A percentile compares a stretch with the other conserved stretches of the same genome.
These are phyloP conservation scores for Malacoraja senta DNA, from an alignment of 2,797 vertebrate genomes.

Conservation along the genomic window DNA sequence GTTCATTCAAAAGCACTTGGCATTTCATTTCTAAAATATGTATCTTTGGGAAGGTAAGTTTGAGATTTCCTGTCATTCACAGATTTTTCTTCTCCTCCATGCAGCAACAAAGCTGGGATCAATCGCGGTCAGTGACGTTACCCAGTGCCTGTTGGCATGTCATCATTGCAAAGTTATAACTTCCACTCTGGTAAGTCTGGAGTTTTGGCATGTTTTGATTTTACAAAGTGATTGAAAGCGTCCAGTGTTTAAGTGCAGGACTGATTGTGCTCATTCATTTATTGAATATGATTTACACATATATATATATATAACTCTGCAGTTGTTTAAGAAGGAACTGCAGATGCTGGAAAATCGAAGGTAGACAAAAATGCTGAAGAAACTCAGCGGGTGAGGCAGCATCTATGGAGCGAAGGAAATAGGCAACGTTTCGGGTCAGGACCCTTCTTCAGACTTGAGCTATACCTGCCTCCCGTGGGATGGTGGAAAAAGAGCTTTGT, in stretches of 20 bases:
- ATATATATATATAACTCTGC: not conserved
- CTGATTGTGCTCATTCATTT: not conserved
- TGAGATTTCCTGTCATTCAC: not conserved
- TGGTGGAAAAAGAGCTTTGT: not conserved
- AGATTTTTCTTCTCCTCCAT: not conserved
- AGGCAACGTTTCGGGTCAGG: too few species aligned
- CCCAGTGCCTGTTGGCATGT: conserved; percentile 32
- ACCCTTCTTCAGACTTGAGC: too few species aligned
- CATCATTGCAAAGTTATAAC: conserved; percentile 30
- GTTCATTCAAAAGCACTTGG: not conserved
- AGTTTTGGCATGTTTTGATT: not conserved
- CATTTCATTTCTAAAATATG: not conserved
- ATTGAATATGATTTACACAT: not conserved
- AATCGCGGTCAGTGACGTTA: not conserved
- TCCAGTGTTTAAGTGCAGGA: not conserved
- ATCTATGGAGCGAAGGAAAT: too few species aligned
- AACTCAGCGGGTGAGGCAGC: too few species aligned
- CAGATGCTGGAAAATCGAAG: too few species aligned
- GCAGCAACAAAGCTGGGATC: not conserved
- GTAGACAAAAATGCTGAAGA: too few species aligned
- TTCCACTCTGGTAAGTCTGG: conserved; percentile 10
- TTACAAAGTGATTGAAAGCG: not conserved
- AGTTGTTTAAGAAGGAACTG: too few species aligned
- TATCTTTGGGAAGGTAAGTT: not conserved
- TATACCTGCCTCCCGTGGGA: too few species aligned